Conservation (phyloP, 2,113 vertebrate species). For the Sphaerodactylus townsendi region DNA sequence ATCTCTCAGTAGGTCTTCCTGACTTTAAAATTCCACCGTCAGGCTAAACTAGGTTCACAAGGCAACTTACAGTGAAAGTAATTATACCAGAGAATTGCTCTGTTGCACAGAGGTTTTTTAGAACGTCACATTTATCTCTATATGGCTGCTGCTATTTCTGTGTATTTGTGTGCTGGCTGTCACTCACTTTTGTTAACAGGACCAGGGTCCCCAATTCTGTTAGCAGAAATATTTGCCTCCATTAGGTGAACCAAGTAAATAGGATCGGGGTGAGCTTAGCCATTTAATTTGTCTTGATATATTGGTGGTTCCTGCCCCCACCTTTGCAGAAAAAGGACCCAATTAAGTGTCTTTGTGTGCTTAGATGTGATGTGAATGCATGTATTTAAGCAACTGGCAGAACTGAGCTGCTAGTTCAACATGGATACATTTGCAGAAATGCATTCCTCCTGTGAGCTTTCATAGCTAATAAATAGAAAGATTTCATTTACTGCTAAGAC, state of each 20-base stretch:
- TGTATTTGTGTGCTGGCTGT: background rate
- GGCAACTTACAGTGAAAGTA: background rate
- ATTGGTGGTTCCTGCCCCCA: background rate
- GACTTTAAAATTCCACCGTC: background rate
- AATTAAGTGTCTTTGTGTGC: background rate
- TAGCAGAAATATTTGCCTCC: background rate
- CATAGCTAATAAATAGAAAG: background rate
- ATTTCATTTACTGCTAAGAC: constrained; percentile 8
- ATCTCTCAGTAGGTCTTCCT: no score
- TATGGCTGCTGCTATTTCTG: background rate
- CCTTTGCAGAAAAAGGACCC: background rate
- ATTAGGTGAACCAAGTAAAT: constrained; percentile 14
- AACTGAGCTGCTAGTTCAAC: accelerated
- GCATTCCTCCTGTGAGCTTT: background rate
- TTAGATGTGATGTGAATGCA: background rate
- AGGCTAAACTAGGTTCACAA: background rate
- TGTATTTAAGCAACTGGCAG: background rate
- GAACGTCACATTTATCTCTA: background rate
- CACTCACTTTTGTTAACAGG: constrained; percentile 5
- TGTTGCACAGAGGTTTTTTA: background rate
- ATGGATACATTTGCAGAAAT: background rate
- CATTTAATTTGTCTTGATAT: background rate
- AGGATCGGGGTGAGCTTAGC: constrained; percentile 7
- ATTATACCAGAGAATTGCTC: background rate
- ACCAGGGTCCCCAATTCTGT: background rate